Conservation (phyloP, 2,797 vertebrate genomes). For the Lepidocolaptes lacrymiger region DNA sequence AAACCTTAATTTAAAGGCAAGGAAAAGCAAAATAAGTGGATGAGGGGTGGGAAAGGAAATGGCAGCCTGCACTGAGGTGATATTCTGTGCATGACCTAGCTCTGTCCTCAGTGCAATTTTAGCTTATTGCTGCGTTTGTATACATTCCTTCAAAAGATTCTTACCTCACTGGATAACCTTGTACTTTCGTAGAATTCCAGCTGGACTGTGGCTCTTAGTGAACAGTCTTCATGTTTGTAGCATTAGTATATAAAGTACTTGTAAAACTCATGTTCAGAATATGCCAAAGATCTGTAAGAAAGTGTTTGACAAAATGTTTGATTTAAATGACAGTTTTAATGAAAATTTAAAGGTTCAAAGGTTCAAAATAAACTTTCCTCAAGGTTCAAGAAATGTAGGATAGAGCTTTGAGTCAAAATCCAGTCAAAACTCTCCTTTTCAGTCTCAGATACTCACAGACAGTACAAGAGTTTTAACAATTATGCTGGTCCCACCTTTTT, state of each 20-base stretch:
- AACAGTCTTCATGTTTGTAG: not conserved
- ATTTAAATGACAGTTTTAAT: not conserved
- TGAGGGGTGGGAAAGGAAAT: not conserved
- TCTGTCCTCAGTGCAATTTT: not conserved
- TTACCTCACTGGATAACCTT: not conserved
- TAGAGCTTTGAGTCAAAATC: not conserved
- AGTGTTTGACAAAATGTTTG: not conserved
- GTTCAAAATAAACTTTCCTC: not conserved
- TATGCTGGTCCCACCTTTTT: not conserved
- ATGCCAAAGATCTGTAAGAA: not conserved
- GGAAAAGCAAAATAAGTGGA: conserved; percentile 7
- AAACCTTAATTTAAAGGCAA: conserved; percentile 13
- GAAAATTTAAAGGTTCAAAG: not conserved
- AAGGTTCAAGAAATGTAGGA: not conserved
- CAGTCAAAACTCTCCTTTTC: not conserved
- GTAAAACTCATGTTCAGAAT: not conserved
- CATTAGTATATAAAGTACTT: not conserved
- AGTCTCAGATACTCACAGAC: not conserved
- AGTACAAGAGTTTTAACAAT: not conserved
- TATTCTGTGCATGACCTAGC: not conserved
- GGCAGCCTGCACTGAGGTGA: not conserved
- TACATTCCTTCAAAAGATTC: not conserved
- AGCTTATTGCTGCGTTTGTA: not conserved
- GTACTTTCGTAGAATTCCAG: not conserved
- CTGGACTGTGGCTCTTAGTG: not conserved